A percentile compares a stretch with the other conserved stretches of the same genome.
Conservation (phyloP, 2,797 vertebrate genomes). For the Anomalospiza imberbis region DNA sequence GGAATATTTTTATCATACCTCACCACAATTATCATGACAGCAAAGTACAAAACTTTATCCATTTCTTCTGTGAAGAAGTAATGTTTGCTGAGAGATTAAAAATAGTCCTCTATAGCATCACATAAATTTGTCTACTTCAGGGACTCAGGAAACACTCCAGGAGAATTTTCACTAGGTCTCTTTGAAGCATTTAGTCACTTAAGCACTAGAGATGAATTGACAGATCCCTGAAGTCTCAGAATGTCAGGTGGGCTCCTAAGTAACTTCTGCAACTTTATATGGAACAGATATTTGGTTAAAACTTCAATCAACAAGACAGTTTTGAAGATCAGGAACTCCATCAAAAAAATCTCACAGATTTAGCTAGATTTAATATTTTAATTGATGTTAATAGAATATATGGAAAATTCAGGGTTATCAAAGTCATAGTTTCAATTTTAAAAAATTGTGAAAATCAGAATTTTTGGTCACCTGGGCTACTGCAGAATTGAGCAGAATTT, state of each 20-base stretch:
- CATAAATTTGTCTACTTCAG: neutral
- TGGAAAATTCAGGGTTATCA: neutral
- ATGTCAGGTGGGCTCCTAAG: neutral
- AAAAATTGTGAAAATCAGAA: neutral
- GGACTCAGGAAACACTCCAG: neutral
- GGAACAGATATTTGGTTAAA: neutral
- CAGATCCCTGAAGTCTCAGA: neutral
- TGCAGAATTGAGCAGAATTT: neutral
- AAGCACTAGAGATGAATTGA: neutral
- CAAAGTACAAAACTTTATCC: neutral
- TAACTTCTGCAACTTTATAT: neutral
- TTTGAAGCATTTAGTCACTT: neutral
- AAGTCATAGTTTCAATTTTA: neutral
- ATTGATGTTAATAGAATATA: neutral
- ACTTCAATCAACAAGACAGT: neutral
- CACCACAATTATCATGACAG: neutral
- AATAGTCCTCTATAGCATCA: neutral
- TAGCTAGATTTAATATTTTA: neutral
- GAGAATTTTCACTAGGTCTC: neutral
- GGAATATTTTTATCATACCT: neutral
- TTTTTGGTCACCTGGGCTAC: neutral
- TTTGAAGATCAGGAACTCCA: neutral
- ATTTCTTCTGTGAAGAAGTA: neutral
- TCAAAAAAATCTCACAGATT: neutral
- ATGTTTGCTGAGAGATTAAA: neutral